phyloP scores from a whole-genome alignment of 2,113 vertebrate genomes.

The Amblyopsis rosae region DNA sequence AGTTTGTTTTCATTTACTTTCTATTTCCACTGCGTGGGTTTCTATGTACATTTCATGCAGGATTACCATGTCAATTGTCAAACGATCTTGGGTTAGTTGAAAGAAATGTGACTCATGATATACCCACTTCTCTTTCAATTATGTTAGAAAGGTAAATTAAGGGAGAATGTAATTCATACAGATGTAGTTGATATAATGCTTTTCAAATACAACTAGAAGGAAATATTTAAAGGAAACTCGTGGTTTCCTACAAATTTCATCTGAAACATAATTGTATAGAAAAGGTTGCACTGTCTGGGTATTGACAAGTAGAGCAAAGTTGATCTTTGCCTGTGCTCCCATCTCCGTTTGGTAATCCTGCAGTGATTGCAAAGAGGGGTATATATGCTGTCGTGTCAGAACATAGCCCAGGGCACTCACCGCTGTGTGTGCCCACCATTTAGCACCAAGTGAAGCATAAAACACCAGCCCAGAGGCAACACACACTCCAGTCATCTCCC shows the following conservation, averaged over 20 bases:
- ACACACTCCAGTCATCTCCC: slow-evolving; percentile 13
- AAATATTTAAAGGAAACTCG: background rate
- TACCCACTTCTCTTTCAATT: slow-evolving; percentile 5
- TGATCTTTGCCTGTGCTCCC: slow-evolving; percentile 18
- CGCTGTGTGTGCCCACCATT: slow-evolving; percentile 55
- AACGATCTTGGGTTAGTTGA: background rate
- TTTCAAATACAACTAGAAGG: slow-evolving; percentile 1
- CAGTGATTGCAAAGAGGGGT: slow-evolving; percentile 22
- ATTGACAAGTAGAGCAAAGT: slow-evolving; percentile 22
- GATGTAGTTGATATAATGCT: slow-evolving; percentile 6
- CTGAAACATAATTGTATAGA: slow-evolving; percentile 8
- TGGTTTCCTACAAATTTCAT: background rate
- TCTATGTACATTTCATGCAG: slow-evolving; percentile 7
- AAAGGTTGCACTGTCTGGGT: slow-evolving; percentile 11
- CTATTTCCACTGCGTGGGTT: slow-evolving; percentile 12
- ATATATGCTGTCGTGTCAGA: slow-evolving; percentile 31
- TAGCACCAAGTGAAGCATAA: slow-evolving; percentile 61
- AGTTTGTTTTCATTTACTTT: slow-evolving; percentile 28
- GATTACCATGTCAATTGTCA: slow-evolving; percentile 1
- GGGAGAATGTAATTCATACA: slow-evolving; percentile 12
- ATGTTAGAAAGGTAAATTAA: slow-evolving; percentile 4
- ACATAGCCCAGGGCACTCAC: slow-evolving; percentile 32
- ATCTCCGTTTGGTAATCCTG: slow-evolving; percentile 16
- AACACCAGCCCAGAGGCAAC: slow-evolving; percentile 53
- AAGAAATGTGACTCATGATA: slow-evolving; percentile 6